A percentile compares a stretch with the other conserved stretches of the same genome.
Evolutionary conservation across 1,140 invertebrate genomes (phyloP).

Genomic region (Diploscapter pachys): DNA sequence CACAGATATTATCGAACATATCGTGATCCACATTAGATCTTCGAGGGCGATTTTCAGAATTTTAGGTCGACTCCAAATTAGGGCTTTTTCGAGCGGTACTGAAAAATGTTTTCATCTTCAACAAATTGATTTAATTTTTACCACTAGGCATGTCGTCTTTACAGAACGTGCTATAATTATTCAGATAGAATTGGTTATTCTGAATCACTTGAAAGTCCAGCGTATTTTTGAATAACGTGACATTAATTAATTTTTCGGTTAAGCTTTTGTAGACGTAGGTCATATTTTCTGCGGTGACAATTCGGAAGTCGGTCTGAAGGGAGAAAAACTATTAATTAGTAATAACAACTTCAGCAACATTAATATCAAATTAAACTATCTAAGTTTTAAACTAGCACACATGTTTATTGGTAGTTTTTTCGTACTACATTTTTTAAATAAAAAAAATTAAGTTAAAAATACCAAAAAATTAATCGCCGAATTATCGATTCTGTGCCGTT

Average conservation of each 20-base stretch:
- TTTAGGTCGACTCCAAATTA: slow-evolving; percentile 22
- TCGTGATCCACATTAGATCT: slow-evolving; percentile 24
- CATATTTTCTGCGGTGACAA: slow-evolving; percentile 14
- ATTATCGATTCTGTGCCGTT: neutral
- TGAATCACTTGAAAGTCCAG: slow-evolving; percentile 20
- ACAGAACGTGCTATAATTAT: slow-evolving; percentile 18
- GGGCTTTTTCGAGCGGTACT: slow-evolving; percentile 13
- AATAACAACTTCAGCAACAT: too few relatives aligned
- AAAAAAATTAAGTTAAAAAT: slow-evolving; percentile 6
- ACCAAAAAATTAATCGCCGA: neutral
- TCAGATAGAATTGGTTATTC: slow-evolving; percentile 18
- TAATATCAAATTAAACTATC: too few relatives aligned
- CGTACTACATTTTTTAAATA: neutral
- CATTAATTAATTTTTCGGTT: slow-evolving; percentile 6
- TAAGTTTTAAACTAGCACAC: neutral
- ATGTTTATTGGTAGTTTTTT: neutral
- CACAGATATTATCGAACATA: slow-evolving; percentile 22
- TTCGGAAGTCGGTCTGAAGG: slow-evolving; percentile 24
- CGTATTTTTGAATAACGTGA: neutral
- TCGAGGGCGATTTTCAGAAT: slow-evolving; percentile 27
- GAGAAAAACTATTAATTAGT: neutral
- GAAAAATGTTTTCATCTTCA: neutral
- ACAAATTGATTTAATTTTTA: neutral
- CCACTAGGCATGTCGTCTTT: slow-evolving; percentile 14
- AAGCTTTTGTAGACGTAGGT: slow-evolving; percentile 19